Conservation (phyloP, 1,140 invertebrate species). For the Drosophila sechellia region DNA sequence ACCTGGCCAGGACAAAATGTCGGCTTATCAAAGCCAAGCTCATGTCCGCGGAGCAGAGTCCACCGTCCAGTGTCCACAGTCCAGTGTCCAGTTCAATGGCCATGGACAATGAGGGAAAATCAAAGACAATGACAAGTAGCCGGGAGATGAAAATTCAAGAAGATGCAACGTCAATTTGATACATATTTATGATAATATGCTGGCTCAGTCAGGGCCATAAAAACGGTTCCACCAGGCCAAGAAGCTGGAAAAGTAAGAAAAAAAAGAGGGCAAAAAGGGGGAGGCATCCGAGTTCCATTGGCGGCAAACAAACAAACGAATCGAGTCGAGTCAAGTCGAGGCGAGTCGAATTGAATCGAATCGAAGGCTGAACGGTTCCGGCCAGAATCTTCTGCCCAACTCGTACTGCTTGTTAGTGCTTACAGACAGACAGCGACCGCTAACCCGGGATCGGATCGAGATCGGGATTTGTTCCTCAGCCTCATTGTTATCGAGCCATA, state of each 20-base stretch:
- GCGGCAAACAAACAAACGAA: constrained; percentile 69
- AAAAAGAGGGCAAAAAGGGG: constrained; percentile 4
- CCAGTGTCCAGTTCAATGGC: constrained; percentile 55
- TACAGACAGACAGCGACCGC: constrained; percentile 60
- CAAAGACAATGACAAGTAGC: constrained; percentile 82
- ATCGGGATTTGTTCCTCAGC: constrained; percentile 15
- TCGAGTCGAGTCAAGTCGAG: constrained; percentile 49
- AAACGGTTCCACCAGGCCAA: constrained; percentile 42
- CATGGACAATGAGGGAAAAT: constrained; percentile 80
- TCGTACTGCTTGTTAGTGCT: constrained; percentile 62
- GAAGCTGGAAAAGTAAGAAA: constrained; percentile 6
- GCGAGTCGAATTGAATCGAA: constrained; percentile 35
- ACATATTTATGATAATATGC: constrained; percentile 83
- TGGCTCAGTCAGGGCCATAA: constrained; percentile 60
- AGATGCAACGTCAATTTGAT: constrained; percentile 83
- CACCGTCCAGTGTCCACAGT: constrained; percentile 13
- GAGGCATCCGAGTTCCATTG: constrained; percentile 34
- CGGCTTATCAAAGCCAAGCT: constrained; percentile 70
- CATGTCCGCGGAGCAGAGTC: constrained; percentile 38
- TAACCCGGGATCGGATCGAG: constrained; percentile 23
- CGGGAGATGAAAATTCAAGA: constrained; percentile 80
- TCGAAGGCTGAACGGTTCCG: constrained; percentile 65
- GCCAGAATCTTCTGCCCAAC: constrained; percentile 18
- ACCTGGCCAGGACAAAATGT: constrained; percentile 49
- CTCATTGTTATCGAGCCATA: constrained; percentile 82